Conservation (phyloP, 2,113 vertebrate species). For the Okapia johnstoni region DNA sequence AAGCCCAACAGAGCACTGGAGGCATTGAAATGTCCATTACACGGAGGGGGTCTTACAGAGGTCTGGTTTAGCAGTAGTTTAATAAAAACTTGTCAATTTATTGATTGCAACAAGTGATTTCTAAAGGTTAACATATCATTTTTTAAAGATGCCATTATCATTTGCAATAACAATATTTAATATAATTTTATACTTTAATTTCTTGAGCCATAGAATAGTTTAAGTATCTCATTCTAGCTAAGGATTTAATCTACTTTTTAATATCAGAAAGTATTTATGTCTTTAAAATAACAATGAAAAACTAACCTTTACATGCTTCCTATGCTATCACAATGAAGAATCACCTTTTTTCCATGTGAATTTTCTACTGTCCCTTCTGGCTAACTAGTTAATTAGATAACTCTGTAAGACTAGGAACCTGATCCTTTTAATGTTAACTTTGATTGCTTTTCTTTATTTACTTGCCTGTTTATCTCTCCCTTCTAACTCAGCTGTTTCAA, state of each 20-base stretch:
- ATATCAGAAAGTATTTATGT: background rate
- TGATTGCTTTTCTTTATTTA: background rate
- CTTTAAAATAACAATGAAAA: slow-evolving; percentile 46
- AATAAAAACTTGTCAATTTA: background rate
- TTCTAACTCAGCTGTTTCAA: background rate
- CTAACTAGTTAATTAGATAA: background rate
- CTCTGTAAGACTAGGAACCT: background rate
- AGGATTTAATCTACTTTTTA: background rate
- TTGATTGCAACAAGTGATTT: background rate
- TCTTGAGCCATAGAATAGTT: slow-evolving; percentile 34
- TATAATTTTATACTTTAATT: slow-evolving; percentile 30
- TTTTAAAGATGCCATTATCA: background rate
- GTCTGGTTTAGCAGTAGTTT: background rate
- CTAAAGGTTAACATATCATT: background rate
- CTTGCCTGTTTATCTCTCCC: background rate
- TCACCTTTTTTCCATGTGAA: background rate
- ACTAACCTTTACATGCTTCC: background rate
- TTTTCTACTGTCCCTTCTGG: background rate
- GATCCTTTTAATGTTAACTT: background rate
- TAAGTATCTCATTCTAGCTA: slow-evolving; percentile 7
- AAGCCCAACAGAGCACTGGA: background rate
- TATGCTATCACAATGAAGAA: background rate
- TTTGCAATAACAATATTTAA: background rate
- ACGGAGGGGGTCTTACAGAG: background rate
- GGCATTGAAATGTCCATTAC: background rate